phyloP scores from a whole-genome alignment of 2,888 invertebrate species.

The Lordiphosa fenestrarum region DNA sequence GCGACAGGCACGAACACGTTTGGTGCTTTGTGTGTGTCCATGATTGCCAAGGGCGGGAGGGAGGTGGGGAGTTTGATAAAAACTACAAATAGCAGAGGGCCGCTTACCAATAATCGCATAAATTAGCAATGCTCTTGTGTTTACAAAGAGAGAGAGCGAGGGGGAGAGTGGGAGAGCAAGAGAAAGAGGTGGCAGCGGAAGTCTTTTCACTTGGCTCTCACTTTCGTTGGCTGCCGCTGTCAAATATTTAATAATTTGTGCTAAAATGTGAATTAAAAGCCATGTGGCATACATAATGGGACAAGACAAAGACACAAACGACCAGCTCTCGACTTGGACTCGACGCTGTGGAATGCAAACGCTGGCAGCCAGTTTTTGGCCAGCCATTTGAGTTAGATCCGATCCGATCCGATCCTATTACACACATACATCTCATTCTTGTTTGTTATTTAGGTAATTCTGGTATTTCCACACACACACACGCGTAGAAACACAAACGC shows the following conservation, averaged over 20 bases:
- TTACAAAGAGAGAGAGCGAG: neutral
- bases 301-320: slow-evolving; percentile 15
- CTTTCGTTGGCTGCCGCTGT: slow-evolving; percentile 53
- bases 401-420: slow-evolving; percentile 10
- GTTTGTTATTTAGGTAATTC: slow-evolving; percentile 7
- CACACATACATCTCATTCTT: neutral
- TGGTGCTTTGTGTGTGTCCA: slow-evolving; percentile 24
- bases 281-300: slow-evolving; percentile 54
- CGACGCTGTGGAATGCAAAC: slow-evolving; percentile 61
- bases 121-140: slow-evolving; percentile 50
- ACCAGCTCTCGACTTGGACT: slow-evolving; percentile 39
- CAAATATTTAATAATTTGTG: slow-evolving; percentile 72
- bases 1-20: slow-evolving; percentile 52
- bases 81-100: neutral
- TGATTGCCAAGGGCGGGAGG: too few species aligned
- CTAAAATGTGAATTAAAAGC: slow-evolving; percentile 63
- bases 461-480: slow-evolving; percentile 6
- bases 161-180: too few species aligned
- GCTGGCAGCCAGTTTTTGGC: slow-evolving; percentile 39
- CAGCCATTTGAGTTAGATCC: slow-evolving; percentile 8
- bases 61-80: neutral
- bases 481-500: slow-evolving; percentile 8
- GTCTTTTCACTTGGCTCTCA: slow-evolving; percentile 63
- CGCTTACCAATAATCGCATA: slow-evolving; percentile 64
- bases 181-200: slow-evolving; percentile 47